Conservation (phyloP, 2,113 vertebrate species). For the Sinocyclocheilus anophthalmus region DNA sequence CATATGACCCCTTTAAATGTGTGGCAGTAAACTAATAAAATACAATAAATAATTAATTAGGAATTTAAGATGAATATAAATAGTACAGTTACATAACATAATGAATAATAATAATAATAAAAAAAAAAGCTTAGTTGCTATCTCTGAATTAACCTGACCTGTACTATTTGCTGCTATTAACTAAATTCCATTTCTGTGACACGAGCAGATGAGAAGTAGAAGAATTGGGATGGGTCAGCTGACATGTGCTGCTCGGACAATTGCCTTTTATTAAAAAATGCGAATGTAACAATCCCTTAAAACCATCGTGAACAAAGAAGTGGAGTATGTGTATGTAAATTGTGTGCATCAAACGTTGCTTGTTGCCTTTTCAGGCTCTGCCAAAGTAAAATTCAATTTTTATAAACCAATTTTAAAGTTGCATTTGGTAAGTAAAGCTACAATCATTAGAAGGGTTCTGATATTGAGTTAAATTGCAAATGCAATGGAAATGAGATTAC, state of each 20-base stretch:
- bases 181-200: background rate
- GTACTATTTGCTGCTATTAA: background rate
- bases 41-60: background rate
- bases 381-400: background rate
- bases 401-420: too few species aligned
- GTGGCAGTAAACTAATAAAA: background rate
- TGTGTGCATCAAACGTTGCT: background rate
- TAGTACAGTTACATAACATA: background rate
- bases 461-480: background rate
- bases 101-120: background rate
- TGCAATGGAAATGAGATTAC: background rate
- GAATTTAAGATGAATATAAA: background rate
- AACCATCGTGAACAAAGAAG: background rate
- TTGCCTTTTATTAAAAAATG: background rate
- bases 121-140: background rate
- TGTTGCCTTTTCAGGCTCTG: background rate
- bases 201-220: background rate
- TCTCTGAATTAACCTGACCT: conserved; percentile 1
- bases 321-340: background rate
- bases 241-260: background rate
- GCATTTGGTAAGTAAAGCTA: too few species aligned
- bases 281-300: background rate
- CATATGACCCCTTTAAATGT: background rate
- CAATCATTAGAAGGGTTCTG: too few species aligned
- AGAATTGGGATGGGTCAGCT: background rate